Conservation (phyloP, 2,113 vertebrate genomes). For the Carassius carassius region DNA sequence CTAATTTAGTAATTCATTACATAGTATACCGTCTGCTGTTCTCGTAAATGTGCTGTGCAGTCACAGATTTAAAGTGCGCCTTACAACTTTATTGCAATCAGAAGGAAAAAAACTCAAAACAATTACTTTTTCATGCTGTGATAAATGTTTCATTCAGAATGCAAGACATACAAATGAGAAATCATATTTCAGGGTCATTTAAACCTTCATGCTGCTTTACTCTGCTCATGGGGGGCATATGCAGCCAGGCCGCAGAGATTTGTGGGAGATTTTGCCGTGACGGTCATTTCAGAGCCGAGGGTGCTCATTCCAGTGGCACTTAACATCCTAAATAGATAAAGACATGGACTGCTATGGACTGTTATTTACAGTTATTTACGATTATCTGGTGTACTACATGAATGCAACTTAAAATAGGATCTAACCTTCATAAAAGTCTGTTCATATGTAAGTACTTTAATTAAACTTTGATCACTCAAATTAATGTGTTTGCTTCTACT, state of each 20-base stretch:
- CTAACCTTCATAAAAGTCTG: slow-evolving; percentile 31
- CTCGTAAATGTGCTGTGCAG: slow-evolving; percentile 29
- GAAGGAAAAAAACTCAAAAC: background rate
- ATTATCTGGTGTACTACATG: background rate
- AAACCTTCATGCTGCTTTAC: slow-evolving; percentile 27
- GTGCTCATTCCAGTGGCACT: background rate
- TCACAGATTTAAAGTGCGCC: slow-evolving; percentile 15
- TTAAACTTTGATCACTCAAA: background rate
- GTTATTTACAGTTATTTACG: slow-evolving; percentile 18
- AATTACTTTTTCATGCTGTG: slow-evolving; percentile 27
- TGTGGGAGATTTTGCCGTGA: slow-evolving; percentile 29
- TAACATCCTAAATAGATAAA: slow-evolving; percentile 25
- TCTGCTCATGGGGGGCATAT: background rate
- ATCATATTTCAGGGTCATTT: slow-evolving; percentile 42
- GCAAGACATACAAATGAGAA: slow-evolving; percentile 37
- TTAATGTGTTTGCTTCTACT: background rate
- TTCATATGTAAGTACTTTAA: background rate
- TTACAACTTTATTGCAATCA: slow-evolving; percentile 30
- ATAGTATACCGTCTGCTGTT: slow-evolving; percentile 11
- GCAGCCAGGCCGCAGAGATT: slow-evolving; percentile 10
- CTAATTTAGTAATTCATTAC: slow-evolving; percentile 37
- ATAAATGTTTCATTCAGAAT: slow-evolving; percentile 45
- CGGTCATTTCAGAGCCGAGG: slow-evolving; percentile 16
- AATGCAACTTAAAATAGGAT: slow-evolving; percentile 14
- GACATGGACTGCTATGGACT: background rate